These are phyloP conservation scores for Ischnura elegans DNA, from an alignment of 2,888 invertebrate species.

Conservation along the genomic window DNA sequence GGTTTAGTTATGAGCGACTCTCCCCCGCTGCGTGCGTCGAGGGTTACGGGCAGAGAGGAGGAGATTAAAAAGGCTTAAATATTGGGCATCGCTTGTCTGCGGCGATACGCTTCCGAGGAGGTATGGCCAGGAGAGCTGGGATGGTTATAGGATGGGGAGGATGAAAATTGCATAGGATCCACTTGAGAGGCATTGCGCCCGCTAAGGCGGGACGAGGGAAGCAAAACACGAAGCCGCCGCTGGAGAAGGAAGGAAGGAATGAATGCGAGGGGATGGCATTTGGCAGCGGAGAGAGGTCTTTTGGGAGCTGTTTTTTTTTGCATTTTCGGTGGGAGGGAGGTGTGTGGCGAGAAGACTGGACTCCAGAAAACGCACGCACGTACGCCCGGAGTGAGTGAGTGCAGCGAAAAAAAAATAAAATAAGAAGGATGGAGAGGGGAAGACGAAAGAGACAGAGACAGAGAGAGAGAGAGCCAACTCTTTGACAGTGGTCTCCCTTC, in stretches of 20 bases:
- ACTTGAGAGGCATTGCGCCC: neutral
- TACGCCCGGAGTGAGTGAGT: neutral
- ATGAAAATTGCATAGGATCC: neutral
- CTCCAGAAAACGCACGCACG: neutral
- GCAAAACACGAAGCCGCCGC: neutral
- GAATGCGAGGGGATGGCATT: neutral
- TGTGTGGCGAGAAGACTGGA: too few relatives aligned
- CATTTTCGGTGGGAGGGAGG: too few relatives aligned
- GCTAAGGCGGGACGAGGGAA: neutral
- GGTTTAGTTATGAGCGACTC: neutral
- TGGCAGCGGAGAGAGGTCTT: too few relatives aligned
- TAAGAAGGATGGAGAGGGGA: neutral
- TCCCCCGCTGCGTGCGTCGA: neutral
- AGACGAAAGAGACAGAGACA: too few relatives aligned
- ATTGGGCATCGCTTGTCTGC: neutral
- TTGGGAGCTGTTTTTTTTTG: too few relatives aligned
- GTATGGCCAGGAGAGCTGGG: neutral
- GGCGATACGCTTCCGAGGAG: neutral
- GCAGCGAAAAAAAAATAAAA: neutral
- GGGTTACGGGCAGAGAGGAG: neutral
- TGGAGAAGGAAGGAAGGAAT: neutral
- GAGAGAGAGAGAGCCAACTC: neutral
- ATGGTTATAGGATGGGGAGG: neutral
- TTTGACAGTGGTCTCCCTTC: neutral
- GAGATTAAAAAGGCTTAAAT: constrained; percentile 16